Evolutionary conservation across 2,888 invertebrate genomes (phyloP).

Genomic region (Morpho achilles): DNA sequence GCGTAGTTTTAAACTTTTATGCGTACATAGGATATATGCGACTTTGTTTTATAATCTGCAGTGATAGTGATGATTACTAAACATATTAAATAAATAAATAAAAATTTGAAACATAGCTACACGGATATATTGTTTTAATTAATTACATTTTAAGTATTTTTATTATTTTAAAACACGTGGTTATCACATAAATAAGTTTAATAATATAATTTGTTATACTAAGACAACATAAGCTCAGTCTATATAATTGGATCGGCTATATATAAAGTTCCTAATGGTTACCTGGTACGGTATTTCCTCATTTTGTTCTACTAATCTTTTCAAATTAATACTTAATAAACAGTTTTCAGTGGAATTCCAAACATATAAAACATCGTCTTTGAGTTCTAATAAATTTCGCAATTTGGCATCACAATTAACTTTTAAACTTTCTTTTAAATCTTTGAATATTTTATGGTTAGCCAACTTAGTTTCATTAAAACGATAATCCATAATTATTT

Average conservation of each 20-base stretch:
- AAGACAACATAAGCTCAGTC: conserved; percentile 5
- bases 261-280: conserved; percentile 16
- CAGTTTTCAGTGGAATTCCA: conserved; percentile 83
- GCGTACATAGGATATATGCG: too few relatives aligned
- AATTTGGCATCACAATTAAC: conserved; percentile 76
- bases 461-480: conserved; percentile 80
- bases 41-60: too few relatives aligned
- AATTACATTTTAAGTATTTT: too few relatives aligned
- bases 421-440: conserved; percentile 74
- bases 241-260: too few relatives aligned
- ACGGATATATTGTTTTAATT: too few relatives aligned
- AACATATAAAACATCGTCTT: conserved; percentile 83
- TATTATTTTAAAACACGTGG: too few relatives aligned
- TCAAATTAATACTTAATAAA: conserved; percentile 81
- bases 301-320: conserved; percentile 62
- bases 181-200: too few relatives aligned
- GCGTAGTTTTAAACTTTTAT: too few relatives aligned
- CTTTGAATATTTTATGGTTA: conserved; percentile 80
- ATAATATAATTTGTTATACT: too few relatives aligned
- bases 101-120: too few relatives aligned
- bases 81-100: too few relatives aligned
- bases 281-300: conserved; percentile 82
- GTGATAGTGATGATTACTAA: too few relatives aligned
- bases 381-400: conserved; percentile 81
- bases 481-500: conserved; percentile 72